A percentile compares a stretch with the other conserved stretches of the same genome.
phyloP scores from a whole-genome alignment of 2,888 invertebrate genomes.

The Strigamia crassipes region DNA sequence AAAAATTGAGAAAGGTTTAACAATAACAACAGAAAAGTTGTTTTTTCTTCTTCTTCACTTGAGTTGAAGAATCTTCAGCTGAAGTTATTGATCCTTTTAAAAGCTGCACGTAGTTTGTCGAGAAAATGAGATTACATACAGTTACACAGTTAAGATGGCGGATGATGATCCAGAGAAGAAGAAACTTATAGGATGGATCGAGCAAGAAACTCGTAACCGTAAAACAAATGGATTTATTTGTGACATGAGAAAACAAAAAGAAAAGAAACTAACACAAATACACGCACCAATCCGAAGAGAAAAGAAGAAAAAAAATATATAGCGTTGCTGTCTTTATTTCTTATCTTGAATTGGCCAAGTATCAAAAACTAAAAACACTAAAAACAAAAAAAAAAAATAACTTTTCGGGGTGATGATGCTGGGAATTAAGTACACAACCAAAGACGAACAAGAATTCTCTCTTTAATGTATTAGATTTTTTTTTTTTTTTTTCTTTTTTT shows the following conservation, averaged over 20 bases:
- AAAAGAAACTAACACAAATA: not conserved
- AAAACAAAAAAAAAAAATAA: not conserved
- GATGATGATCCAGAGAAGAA: slow-evolving; percentile 4
- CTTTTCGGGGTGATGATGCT: not conserved
- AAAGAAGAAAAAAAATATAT: not conserved
- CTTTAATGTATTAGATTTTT: not conserved
- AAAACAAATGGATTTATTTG: slow-evolving; percentile 10
- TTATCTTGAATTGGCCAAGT: slow-evolving; percentile 2
- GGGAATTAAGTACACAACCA: not conserved
- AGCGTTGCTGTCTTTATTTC: not conserved
- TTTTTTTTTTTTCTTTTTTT: not conserved
- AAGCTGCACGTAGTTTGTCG: slow-evolving; percentile 10
- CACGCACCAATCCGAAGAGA: not conserved
- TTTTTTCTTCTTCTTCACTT: not conserved
- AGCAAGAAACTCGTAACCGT: slow-evolving; percentile 10
- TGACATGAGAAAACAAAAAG: not conserved
- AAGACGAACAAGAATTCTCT: not conserved
- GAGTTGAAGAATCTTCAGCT: not conserved
- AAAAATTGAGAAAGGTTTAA: slow-evolving; percentile 4
- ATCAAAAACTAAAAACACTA: not conserved
- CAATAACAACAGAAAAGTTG: not conserved
- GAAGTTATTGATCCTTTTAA: slow-evolving; percentile 3
- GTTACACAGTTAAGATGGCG: slow-evolving; percentile 10
- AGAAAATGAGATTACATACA: slow-evolving; percentile 10
- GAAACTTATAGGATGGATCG: slow-evolving; percentile 4